Base-by-base conservation (phyloP, 1,140 invertebrate species). In the Archivesica marissinica region DNA sequence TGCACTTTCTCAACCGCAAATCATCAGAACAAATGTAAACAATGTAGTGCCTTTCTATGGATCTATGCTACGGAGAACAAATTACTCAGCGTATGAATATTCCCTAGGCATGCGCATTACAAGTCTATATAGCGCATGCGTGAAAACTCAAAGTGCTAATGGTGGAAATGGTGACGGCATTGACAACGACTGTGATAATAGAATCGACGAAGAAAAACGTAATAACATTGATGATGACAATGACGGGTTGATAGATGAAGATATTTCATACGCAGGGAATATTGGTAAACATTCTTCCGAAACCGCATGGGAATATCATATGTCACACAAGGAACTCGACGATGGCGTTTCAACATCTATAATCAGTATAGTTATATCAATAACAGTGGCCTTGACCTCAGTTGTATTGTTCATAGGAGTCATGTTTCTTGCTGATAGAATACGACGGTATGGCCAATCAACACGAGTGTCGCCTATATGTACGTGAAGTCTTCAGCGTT, bases 161-260 rank as follows among this genome's bases (percentile, higher is more conserved):
- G 82, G 82, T 20, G 82, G 82, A 2, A 85, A 85, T 23, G 82
- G 82, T 35, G 82, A 85, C 56, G 82, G 82, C 33, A 52, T 77
- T 23, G 82, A 85, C 47, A 85, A 85, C 23, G 82, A 85, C 64
- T 85, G 82, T 78, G 74, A 85, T 85, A 77, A 76, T 41, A 54
- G 25, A 39, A 85, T 85, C 39, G 82, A 85, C 47, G 82, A 85
- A 70, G 82, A 85, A 56, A 52, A 30, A 54, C 74, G 68, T 4
- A 78, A 85, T 47, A 66, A 68, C 9, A 39, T 68, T 20, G 82
- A 85, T 66, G 82, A 85, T 25, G 82, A 85, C 41, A 54, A 52
- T 15, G 82, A 85, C 23, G 52, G 74, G n/a, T 33, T 39, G 2
- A 39, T 78, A n/a, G 82, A 85, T 35, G 82, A 85, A 54, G 82